Conservation (phyloP, 2,797 vertebrate genomes). For the Karalla daura region DNA sequence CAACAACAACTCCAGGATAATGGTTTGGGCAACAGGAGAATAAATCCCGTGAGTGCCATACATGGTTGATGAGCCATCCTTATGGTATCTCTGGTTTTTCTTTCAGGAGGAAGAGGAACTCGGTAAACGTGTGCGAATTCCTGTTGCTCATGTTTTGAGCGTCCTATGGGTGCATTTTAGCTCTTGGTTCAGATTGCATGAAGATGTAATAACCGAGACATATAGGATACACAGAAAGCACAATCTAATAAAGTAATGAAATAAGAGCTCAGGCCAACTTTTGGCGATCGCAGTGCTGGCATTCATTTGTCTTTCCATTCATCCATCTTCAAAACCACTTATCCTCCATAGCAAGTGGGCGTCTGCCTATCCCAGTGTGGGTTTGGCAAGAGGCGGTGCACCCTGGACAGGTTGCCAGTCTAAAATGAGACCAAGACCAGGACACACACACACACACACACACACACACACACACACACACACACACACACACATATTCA, state of each 20-base stretch:
- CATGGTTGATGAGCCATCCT: background rate
- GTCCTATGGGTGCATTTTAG: slow-evolving; percentile 5
- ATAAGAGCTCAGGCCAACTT: slow-evolving; percentile 16
- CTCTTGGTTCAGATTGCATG: background rate
- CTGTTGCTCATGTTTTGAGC: background rate
- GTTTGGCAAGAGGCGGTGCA: background rate
- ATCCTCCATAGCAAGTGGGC: background rate
- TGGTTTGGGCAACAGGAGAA: background rate
- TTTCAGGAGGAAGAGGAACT: background rate
- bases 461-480: background rate
- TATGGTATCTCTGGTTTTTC: background rate
- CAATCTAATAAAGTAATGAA: slow-evolving; percentile 23
- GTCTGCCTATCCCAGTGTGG: background rate
- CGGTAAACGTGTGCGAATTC: background rate
- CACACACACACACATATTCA: no score
- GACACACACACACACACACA: background rate
- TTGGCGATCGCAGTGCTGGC: slow-evolving; percentile 1
- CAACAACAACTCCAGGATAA: background rate
- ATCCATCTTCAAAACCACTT: slow-evolving; percentile 19
- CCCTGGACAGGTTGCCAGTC: background rate
- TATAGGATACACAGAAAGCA: slow-evolving; percentile 1
- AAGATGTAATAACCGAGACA: slow-evolving; percentile 23
- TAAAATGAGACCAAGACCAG: no score
- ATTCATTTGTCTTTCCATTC: slow-evolving; percentile 16
- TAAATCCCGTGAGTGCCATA: background rate